Conservation (phyloP, 1,140 invertebrate species). For the Brachionus manjavacas region DNA sequence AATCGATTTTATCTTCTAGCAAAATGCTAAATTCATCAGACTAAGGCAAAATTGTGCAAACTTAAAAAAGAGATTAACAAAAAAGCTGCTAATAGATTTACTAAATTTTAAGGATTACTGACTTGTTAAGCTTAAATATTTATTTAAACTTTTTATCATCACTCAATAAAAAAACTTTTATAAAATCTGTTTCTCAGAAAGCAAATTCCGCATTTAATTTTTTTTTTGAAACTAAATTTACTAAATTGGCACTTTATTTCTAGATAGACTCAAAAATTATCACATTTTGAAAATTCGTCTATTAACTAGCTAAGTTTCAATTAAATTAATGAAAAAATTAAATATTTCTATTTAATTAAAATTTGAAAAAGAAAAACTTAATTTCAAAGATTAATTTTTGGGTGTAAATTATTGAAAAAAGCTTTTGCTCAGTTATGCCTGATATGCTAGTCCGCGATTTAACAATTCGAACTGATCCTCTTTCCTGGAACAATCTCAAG, state of each 20-base stretch:
- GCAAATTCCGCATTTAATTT: not conserved
- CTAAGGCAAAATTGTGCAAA: not conserved
- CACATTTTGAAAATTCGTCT: not conserved
- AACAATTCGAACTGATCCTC: not conserved
- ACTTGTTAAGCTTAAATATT: not conserved
- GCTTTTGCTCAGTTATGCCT: not conserved
- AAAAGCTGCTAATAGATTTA: not conserved
- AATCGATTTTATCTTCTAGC: too few relatives aligned
- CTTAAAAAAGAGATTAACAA: not conserved
- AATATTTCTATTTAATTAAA: not conserved
- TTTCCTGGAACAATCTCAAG: not conserved
- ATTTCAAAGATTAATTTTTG: too few relatives aligned
- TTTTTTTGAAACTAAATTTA: not conserved
- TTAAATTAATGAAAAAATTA: not conserved
- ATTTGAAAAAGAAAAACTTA: not conserved
- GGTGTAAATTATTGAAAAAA: not conserved
- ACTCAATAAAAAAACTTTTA: not conserved
- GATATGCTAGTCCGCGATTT: not conserved
- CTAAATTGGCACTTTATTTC: not conserved
- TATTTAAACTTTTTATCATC: not conserved
- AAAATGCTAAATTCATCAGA: too few relatives aligned
- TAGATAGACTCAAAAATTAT: not conserved
- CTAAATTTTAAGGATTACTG: not conserved
- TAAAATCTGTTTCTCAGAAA: not conserved
- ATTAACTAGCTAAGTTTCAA: not conserved